Base-by-base conservation (phyloP, 2,888 invertebrate species). In the Halictus ligatus region DNA sequence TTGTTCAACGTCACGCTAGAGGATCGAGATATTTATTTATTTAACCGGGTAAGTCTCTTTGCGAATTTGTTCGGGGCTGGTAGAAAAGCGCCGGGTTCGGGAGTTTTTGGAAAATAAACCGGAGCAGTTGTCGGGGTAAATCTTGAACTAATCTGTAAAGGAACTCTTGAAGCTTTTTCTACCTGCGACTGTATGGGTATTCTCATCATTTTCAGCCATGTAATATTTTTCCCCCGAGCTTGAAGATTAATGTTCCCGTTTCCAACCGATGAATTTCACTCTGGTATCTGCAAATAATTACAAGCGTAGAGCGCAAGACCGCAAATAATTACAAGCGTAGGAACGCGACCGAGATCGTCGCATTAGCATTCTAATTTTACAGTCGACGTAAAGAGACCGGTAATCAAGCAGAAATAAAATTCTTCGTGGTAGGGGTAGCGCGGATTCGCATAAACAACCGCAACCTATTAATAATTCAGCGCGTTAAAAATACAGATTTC, bases 381-480 rank as follows among this genome's bases (percentile, higher is more conserved):
- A 15, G 29, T 7, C 29, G 64, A 64, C 25, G 25, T 29, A 64
- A 64, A 64, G 25, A 64, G 15, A 15, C 64, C 13, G 64, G 64
- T 64, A 64, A 64, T 64, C 64, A 64, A 64, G 64, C 64, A 64
- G 64, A 13, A 25, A 64, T 64, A 29, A 29, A 64, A 64, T 29
- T 64, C 25, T 25, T 12, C n/a, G 29, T 2, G 15, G 64, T 21
- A 21, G 3, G 67, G 35, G 58, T n/a, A 25, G 18, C 67, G 35
- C 35, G 35, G 35, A 35, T 67, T 67, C 67, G 35, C 67, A 67
- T 67, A 67, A 67, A 67, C 35, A 67, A 18, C 67, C 67, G 67
- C 67, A 67, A 29, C 67, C 67, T 35, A 67, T 67, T 67, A 67
- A 67, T 67, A 35, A 67, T 67, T 67, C 67, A 67, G 67, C 67